Evolutionary conservation across 1,140 invertebrate genomes (phyloP).

Genomic region (Polypedilum vanderplanki): DNA sequence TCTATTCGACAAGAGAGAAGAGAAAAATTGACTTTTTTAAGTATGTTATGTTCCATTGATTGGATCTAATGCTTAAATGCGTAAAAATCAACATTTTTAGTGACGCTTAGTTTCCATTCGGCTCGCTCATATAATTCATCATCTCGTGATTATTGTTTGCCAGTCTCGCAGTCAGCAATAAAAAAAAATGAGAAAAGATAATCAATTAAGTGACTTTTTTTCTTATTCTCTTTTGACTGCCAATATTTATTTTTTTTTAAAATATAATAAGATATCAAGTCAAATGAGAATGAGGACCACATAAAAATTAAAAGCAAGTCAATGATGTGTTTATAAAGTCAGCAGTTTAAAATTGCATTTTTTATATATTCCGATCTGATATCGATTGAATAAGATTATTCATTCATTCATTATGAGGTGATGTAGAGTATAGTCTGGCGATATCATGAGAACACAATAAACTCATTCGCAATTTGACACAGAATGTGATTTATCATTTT

Average conservation of each 20-base stretch:
- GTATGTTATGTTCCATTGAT: constrained; percentile 6
- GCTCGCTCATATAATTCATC: constrained; percentile 12
- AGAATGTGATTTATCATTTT: neutral
- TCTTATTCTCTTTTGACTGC: neutral
- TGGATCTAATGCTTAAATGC: constrained; percentile 17
- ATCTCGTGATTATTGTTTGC: constrained; percentile 18
- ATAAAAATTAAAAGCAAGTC: neutral
- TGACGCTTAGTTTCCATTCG: constrained; percentile 16
- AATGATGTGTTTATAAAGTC: neutral
- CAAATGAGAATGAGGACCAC: neutral
- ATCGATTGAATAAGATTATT: neutral
- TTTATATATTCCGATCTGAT: neutral
- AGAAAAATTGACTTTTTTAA: too few species aligned
- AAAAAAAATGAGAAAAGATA: neutral
- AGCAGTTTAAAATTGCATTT: constrained; percentile 6
- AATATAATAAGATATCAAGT: constrained; percentile 18
- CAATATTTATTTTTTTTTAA: neutral
- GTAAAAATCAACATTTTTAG: constrained; percentile 19
- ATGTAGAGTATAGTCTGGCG: neutral
- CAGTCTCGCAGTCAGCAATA: neutral
- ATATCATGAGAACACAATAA: neutral
- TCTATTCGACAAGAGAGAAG: too few species aligned
- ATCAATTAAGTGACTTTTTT: constrained; percentile 4
- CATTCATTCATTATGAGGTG: neutral
- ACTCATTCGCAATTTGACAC: constrained; percentile 12